phyloP scores from a whole-genome alignment of 2,888 invertebrate genomes.

The Malthinus flaveolus region DNA sequence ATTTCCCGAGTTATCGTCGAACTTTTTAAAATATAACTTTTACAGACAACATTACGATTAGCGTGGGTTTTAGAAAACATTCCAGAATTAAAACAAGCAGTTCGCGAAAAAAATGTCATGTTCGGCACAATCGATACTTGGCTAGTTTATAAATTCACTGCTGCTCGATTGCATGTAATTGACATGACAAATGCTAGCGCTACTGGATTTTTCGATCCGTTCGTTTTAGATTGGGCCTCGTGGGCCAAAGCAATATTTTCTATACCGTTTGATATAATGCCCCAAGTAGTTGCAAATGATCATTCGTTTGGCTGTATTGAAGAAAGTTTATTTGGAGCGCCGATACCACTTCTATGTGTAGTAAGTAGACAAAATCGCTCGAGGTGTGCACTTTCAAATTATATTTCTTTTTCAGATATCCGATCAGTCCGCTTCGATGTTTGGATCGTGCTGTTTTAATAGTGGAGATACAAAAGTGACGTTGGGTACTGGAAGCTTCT shows the following conservation, averaged over 20 bases:
- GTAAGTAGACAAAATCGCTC: no score
- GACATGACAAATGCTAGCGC: constrained; percentile 92
- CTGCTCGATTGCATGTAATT: constrained; percentile 69
- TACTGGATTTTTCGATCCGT: constrained; percentile 93
- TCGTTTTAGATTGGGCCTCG: constrained; percentile 81
- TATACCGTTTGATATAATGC: constrained; percentile 76
- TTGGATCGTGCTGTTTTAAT: constrained; percentile 82
- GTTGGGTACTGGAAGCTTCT: constrained; percentile 89
- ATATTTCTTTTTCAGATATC: constrained; percentile 64
- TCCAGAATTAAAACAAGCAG: constrained; percentile 66
- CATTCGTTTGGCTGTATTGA: constrained; percentile 72
- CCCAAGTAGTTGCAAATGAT: constrained; percentile 78
- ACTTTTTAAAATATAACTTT: constrained; percentile 1
- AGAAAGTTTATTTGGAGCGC: constrained; percentile 70
- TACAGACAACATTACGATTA: constrained; percentile 75
- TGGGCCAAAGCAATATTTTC: constrained; percentile 69
- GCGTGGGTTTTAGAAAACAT: constrained; percentile 79
- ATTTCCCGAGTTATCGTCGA: constrained; percentile 7
- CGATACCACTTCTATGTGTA: constrained; percentile 77
- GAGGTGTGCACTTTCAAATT: no score
- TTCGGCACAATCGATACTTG: constrained; percentile 93
- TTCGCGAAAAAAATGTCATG: constrained; percentile 66
- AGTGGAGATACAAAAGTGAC: constrained; percentile 79
- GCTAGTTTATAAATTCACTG: constrained; percentile 82
- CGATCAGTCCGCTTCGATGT: constrained; percentile 88